phyloP scores from a whole-genome alignment of 2,888 invertebrate species.

The Nebria brevicollis region DNA sequence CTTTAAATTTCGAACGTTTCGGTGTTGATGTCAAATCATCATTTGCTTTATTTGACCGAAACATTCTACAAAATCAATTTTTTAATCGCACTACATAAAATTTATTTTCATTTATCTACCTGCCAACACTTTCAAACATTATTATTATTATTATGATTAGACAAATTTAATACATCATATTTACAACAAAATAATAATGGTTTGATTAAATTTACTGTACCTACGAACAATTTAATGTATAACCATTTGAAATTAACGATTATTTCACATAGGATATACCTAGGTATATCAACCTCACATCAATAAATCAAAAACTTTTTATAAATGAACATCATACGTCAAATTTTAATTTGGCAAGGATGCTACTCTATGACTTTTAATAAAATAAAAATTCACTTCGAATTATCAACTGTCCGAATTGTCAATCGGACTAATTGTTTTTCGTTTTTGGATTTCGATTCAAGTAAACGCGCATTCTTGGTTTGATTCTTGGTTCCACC shows the following conservation, averaged over 20 bases:
- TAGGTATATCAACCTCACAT: neutral
- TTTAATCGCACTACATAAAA: neutral
- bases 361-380: too few relatives aligned
- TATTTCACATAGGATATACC: neutral
- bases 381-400: too few relatives aligned
- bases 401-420: too few relatives aligned
- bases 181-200: neutral
- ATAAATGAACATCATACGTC: neutral
- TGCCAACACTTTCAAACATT: conserved; percentile 41
- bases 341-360: neutral
- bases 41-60: conserved; percentile 39
- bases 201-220: neutral
- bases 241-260: neutral
- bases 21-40: conserved; percentile 28
- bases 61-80: conserved; percentile 35
- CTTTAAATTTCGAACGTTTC: conserved; percentile 39
- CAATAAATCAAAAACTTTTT: neutral
- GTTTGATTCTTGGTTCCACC: too few relatives aligned
- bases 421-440: too few relatives aligned
- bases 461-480: too few relatives aligned
- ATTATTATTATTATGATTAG: conserved; percentile 4
- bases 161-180: neutral
- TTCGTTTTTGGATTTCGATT: too few relatives aligned
- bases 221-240: neutral
- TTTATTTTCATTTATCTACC: conserved; percentile 16